A percentile compares a stretch with the other conserved stretches of the same genome.
Conservation (phyloP, 2,797 vertebrate genomes). For the Chromis chromis region DNA sequence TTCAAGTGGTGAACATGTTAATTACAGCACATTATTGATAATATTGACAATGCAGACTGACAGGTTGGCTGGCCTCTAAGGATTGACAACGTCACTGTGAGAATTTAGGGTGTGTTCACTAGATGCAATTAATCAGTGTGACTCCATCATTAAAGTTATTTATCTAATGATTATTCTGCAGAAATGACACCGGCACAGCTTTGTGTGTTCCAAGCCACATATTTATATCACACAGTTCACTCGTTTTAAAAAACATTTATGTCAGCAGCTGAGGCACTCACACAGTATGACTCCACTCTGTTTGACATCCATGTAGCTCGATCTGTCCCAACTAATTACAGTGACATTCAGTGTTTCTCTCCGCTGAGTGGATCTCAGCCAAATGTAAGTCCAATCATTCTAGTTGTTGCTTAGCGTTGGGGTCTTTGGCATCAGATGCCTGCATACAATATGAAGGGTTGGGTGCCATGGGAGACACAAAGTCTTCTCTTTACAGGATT, state of each 20-base stretch:
- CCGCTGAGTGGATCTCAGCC: conserved; percentile 40
- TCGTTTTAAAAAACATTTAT: conserved; percentile 14
- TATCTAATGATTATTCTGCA: conserved; percentile 42
- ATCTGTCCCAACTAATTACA: conserved; percentile 41
- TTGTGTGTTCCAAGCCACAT: conserved; percentile 9
- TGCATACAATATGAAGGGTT: conserved; percentile 4
- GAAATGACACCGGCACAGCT: conserved; percentile 18
- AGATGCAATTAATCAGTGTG: conserved; percentile 27
- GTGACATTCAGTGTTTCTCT: conserved; percentile 32
- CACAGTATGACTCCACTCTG: conserved; percentile 10
- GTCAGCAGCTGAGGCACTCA: conserved; percentile 22
- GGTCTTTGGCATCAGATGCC: conserved; percentile 39
- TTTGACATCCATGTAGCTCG: conserved; percentile 26
- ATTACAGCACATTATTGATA: conserved; percentile 12
- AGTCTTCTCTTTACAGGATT: conserved; percentile 25
- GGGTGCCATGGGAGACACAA: conserved; percentile 15
- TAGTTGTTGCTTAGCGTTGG: conserved; percentile 24
- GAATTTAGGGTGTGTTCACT: conserved; percentile 25
- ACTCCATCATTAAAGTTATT: conserved; percentile 32
- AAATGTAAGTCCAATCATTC: conserved; percentile 23
- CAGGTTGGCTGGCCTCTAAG: conserved; percentile 20
- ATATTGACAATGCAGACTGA: conserved; percentile 13
- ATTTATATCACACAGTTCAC: conserved; percentile 12
- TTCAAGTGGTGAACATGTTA: conserved; percentile 16
- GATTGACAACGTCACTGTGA: conserved; percentile 26